Conservation (phyloP, 2,113 vertebrate species). For the Istiophorus platypterus region DNA sequence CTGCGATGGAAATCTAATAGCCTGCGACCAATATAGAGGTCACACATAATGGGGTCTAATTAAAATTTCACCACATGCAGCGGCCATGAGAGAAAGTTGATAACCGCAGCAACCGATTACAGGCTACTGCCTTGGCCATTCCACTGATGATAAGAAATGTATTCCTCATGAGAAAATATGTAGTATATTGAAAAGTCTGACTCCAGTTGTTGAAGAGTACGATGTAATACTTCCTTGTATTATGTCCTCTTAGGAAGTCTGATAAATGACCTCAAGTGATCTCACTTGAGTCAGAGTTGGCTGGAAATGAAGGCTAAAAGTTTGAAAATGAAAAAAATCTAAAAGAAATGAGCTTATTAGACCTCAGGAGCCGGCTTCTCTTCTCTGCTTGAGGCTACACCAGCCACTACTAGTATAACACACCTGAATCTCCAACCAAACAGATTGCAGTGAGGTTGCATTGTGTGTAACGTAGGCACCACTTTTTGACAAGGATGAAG, state of each 20-base stretch:
- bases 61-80: not conserved
- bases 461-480: not conserved
- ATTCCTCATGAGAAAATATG: no score
- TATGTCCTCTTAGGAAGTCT: not conserved
- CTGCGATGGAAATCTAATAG: conserved; percentile 25
- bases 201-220: no score
- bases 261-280: not conserved
- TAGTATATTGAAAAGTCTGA: no score
- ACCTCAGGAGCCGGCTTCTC: not conserved
- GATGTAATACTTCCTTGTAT: not conserved
- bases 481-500: not conserved
- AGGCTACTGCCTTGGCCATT: no score
- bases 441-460: not conserved
- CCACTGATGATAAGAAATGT: not conserved
- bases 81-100: not conserved
- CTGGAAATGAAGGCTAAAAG: no score
- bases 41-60: not conserved
- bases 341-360: no score
- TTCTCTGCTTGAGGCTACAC: not conserved
- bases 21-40: not conserved
- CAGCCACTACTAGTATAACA: not conserved
- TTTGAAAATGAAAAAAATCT: no score
- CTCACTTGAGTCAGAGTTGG: no score
- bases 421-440: not conserved
- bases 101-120: not conserved